Conservation (phyloP, 2,797 vertebrate genomes). For the Anolis apletophallus region DNA sequence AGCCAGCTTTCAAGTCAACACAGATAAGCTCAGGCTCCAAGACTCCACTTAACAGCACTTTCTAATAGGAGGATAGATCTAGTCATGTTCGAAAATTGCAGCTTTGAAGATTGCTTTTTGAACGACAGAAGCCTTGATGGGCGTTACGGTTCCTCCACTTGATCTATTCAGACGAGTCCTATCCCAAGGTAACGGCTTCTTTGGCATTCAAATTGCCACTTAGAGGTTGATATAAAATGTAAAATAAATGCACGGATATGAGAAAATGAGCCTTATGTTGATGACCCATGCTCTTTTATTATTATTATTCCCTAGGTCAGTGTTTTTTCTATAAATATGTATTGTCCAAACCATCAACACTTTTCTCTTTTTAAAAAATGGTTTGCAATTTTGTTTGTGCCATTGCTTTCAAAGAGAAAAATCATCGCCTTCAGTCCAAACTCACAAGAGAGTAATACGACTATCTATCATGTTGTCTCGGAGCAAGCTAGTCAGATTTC, state of each 20-base stretch:
- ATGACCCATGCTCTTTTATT: constrained; percentile 32
- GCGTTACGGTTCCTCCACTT: constrained; percentile 52
- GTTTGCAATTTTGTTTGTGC: constrained; percentile 66
- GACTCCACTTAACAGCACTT: not conserved
- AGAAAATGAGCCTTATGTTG: constrained; percentile 51
- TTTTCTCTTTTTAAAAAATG: constrained; percentile 40
- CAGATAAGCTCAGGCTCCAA: not conserved
- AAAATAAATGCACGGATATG: constrained; percentile 62
- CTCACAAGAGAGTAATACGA: constrained; percentile 69
- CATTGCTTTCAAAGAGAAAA: constrained; percentile 69
- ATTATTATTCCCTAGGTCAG: constrained; percentile 45
- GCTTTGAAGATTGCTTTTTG: constrained; percentile 47
- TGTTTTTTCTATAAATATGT: constrained; percentile 35
- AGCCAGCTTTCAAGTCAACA: not conserved
- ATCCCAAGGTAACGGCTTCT: constrained; percentile 64
- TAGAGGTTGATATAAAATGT: constrained; percentile 64
- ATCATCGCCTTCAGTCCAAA: constrained; percentile 67
- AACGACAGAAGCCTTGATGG: constrained; percentile 36
- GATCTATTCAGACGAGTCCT: constrained; percentile 62
- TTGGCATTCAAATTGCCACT: constrained; percentile 66
- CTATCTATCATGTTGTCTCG: constrained; percentile 67
- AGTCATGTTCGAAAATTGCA: constrained; percentile 52
- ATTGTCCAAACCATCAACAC: constrained; percentile 58
- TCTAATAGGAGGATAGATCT: constrained; percentile 31
- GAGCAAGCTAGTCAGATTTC: constrained; percentile 66